Base-by-base conservation (phyloP, 2,797 vertebrate species). In the Acanthopagrus latus region DNA sequence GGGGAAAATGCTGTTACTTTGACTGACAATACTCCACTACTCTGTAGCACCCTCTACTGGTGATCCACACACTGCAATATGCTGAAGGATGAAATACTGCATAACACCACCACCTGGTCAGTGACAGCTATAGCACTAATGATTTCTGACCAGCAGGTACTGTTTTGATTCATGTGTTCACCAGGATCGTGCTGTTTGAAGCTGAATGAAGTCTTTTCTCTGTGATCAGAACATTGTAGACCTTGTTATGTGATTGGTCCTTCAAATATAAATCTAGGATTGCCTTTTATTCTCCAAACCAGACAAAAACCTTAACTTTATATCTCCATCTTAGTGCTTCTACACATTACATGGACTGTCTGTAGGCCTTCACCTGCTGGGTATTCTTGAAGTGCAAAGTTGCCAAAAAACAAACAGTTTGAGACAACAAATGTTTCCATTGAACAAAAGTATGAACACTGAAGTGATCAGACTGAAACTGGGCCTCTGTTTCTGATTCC, bases 371-470 rank as follows among this genome's bases (percentile, higher is more conserved):
- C 60, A 41, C 55, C 69, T 77, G 86, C 82, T 89, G 86, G 75
- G 29, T 64, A 78, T 93, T 93, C 85, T 86, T 93, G 80, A 94
- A 89, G 92, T 93, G 90, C 92, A 88, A 89, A 92, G 92, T 94
- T 94, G 94, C 93, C 94, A 95, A 94, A 92, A 72, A 41, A 14
- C n/a, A 41, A 52, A 16, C 16, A 20, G 23, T 66, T 38, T 76
- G 63, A 57, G 29, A 78, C 44, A 50, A 71, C 21, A 57, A 51
- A 78, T 69, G 63, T 82, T 84, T 81, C 77, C 70, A 75, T 52
- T 60, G 58, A 78, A 83, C 65, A 77, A 68, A 71, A 74, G 20
- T 73, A 82, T 76, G 50, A 91, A 87, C 71, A 84, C 80, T 87
- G 56, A 88, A 85, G 57, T 60, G 65, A 86, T 87, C 81, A 44